Evolutionary conservation across 2,888 invertebrate genomes (phyloP).

Genomic region (Schizaphis graminum): DNA sequence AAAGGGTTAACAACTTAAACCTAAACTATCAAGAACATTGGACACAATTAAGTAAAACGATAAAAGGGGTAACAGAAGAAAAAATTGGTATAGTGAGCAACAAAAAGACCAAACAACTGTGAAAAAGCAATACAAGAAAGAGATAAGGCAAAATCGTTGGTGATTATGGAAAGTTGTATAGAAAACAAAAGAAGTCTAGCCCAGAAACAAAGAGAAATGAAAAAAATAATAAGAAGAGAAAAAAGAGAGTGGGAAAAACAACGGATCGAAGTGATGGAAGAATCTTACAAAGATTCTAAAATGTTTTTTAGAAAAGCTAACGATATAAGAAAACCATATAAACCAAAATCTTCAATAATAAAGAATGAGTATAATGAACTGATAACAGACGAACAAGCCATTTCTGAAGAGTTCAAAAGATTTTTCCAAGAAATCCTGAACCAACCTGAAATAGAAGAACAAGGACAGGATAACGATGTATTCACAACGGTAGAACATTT

Average conservation of each 20-base stretch:
- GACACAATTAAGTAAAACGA: too few species aligned
- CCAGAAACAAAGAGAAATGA: conserved; percentile 27
- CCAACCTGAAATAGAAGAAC: conserved; percentile 30
- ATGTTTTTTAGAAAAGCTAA: conserved; percentile 34
- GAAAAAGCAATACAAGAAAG: conserved; percentile 23
- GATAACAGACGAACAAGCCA: conserved; percentile 26
- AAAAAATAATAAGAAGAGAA: conserved; percentile 18
- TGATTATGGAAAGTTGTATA: conserved; percentile 1
- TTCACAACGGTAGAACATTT: conserved; percentile 12
- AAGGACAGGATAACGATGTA: not conserved
- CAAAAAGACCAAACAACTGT: not conserved
- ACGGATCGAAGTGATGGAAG: conserved; percentile 20
- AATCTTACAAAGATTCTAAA: conserved; percentile 21
- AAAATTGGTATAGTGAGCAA: not conserved
- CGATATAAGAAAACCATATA: conserved; percentile 22
- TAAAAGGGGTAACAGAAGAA: conserved; percentile 16
- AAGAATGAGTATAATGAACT: conserved; percentile 27
- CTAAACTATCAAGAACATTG: not conserved
- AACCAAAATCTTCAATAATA: conserved; percentile 19
- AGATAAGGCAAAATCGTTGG: conserved; percentile 9
- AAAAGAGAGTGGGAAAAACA: conserved; percentile 23
- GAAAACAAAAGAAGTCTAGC: conserved; percentile 19
- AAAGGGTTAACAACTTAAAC: conserved; percentile 5
- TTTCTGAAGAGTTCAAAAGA: conserved; percentile 32
- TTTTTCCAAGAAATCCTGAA: conserved; percentile 14